These are phyloP conservation scores for Tanytarsus gracilentus DNA, from an alignment of 2,888 invertebrate genomes.

Conservation along the genomic window DNA sequence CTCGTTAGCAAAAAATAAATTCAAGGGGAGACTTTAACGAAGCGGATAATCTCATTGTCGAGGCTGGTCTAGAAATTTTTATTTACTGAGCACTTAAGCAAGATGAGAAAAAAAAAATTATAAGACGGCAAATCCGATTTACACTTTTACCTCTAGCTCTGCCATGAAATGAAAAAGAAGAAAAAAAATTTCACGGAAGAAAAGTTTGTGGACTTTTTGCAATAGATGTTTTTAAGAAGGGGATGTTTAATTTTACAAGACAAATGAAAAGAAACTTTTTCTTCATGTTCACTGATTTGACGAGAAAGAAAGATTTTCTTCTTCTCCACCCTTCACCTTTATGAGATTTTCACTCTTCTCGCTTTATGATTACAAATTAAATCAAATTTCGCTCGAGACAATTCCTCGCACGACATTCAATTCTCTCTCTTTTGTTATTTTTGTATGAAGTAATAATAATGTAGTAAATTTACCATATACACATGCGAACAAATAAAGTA, in stretches of 20 bases:
- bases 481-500: too few relatives aligned
- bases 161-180: background rate
- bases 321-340: background rate
- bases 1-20: background rate
- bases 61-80: background rate
- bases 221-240: background rate
- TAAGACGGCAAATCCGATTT: conserved; percentile 6
- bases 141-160: too few relatives aligned
- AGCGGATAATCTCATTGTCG: background rate
- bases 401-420: background rate
- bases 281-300: too few relatives aligned
- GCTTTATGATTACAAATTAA: too few relatives aligned
- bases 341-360: background rate
- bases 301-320: too few relatives aligned
- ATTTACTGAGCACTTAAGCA: conserved; percentile 1
- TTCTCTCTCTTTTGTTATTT: background rate
- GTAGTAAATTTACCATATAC: too few relatives aligned
- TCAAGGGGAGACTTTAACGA: background rate
- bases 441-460: too few relatives aligned
- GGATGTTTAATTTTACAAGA: conserved; percentile 8
- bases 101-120: background rate
- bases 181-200: background rate
- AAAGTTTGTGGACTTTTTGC: background rate
- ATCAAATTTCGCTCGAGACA: too few relatives aligned
- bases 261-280: background rate